Conservation (phyloP, 2,113 vertebrate species). For the Pelecanus crispus region DNA sequence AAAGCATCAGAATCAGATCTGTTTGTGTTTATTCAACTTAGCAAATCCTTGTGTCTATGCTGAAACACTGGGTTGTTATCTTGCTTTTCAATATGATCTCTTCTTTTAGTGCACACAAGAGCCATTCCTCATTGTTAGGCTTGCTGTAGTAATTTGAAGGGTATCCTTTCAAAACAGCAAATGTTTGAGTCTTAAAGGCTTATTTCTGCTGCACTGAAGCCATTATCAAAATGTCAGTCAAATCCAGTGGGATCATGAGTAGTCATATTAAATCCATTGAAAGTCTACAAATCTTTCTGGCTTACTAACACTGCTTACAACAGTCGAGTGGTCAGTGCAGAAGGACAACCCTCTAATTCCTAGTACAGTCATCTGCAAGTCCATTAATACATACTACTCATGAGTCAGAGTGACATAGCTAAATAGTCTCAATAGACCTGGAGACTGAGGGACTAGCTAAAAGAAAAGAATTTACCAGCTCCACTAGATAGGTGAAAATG, state of each 20-base stretch:
- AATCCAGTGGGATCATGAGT: neutral
- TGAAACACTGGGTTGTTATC: neutral
- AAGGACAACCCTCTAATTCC: neutral
- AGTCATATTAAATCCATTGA: neutral
- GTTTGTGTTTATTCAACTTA: neutral
- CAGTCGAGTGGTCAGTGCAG: neutral
- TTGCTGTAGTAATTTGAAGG: neutral
- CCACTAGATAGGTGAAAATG: neutral
- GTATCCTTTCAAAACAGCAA: neutral
- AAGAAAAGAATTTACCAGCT: neutral
- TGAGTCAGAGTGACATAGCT: neutral
- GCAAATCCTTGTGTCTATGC: neutral
- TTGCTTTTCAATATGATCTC: neutral
- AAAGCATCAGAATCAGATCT: neutral
- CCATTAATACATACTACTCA: neutral
- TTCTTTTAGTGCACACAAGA: neutral
- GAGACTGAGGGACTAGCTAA: neutral
- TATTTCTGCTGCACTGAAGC: neutral
- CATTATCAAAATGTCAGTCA: neutral
- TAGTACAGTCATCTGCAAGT: neutral
- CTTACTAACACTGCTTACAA: neutral
- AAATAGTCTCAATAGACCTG: neutral
- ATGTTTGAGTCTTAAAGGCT: neutral
- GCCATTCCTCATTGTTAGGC: neutral
- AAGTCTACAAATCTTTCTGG: neutral